A percentile compares a stretch with the other conserved stretches of the same genome.
These are phyloP conservation scores for Engystomops pustulosus DNA, from an alignment of 2,113 vertebrate species.

Conservation along the genomic window DNA sequence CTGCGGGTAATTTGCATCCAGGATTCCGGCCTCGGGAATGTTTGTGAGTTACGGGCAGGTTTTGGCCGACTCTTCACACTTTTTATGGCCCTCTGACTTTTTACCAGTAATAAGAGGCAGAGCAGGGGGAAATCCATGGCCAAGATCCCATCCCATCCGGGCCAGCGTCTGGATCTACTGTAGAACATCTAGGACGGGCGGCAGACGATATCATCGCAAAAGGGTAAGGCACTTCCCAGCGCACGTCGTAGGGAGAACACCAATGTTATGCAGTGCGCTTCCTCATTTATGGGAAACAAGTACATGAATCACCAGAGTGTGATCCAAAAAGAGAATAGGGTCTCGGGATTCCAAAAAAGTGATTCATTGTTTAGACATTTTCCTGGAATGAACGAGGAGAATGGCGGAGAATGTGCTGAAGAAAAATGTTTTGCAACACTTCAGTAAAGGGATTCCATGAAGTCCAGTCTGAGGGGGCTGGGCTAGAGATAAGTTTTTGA, in stretches of 20 bases:
- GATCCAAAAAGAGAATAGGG: slow-evolving; percentile 16
- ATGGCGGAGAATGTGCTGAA: not conserved
- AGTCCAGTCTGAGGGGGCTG: not conserved
- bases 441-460: not conserved
- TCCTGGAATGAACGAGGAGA: not conserved
- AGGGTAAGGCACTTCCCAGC: slow-evolving; percentile 3
- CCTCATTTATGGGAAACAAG: slow-evolving; percentile 51
- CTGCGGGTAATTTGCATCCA: slow-evolving; percentile 48
- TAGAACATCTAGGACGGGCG: not conserved
- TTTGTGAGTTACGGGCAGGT: slow-evolving; percentile 52
- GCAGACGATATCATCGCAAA: not conserved
- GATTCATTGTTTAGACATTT: slow-evolving; percentile 22
- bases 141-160: not conserved
- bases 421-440: no score
- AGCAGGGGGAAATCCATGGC: slow-evolving; percentile 48
- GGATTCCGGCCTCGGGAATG: slow-evolving; percentile 31
- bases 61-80: slow-evolving; percentile 30
- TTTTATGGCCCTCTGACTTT: slow-evolving; percentile 52
- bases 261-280: slow-evolving; percentile 31
- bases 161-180: not conserved
- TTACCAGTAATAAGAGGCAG: slow-evolving; percentile 43
- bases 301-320: slow-evolving; percentile 19
- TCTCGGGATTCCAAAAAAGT: slow-evolving; percentile 24
- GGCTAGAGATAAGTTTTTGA: not conserved
- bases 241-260: not conserved